Evolutionary conservation across 1,140 invertebrate species (phyloP).

Genomic region (Idris sp.): DNA sequence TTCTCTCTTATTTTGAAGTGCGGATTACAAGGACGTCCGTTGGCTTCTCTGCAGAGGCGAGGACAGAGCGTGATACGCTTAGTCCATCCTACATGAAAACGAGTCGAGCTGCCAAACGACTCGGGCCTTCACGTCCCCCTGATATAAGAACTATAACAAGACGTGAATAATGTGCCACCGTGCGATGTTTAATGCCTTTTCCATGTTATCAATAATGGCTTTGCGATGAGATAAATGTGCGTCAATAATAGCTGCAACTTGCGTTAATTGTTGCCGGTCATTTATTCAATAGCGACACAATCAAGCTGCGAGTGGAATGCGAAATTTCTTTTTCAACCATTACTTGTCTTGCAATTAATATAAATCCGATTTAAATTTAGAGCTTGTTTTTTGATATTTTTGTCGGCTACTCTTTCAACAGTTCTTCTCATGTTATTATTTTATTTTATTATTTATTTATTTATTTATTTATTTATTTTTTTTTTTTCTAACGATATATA

Average conservation of each 20-base stretch:
- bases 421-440: too few species aligned
- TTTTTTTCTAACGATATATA: too few species aligned
- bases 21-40: conserved; percentile 60
- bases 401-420: too few species aligned
- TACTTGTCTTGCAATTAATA: too few species aligned
- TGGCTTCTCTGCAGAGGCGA: conserved; percentile 53
- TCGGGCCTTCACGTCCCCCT: conserved; percentile 62
- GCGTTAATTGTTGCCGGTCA: conserved; percentile 30
- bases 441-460: too few species aligned
- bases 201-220: conserved; percentile 63
- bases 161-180: conserved; percentile 56
- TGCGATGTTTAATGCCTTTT: conserved; percentile 64
- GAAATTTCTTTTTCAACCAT: too few species aligned
- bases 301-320: neutral
- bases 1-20: too few species aligned
- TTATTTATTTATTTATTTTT: too few species aligned
- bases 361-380: too few species aligned
- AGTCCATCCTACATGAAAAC: conserved; percentile 69
- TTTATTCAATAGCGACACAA: conserved; percentile 26
- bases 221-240: conserved; percentile 54
- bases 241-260: conserved; percentile 47
- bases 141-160: conserved; percentile 61
- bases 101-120: conserved; percentile 65
- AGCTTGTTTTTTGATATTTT: too few species aligned
- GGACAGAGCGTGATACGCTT: conserved; percentile 22